phyloP scores from a whole-genome alignment of 2,888 invertebrate genomes.

The Folsomia candida region DNA sequence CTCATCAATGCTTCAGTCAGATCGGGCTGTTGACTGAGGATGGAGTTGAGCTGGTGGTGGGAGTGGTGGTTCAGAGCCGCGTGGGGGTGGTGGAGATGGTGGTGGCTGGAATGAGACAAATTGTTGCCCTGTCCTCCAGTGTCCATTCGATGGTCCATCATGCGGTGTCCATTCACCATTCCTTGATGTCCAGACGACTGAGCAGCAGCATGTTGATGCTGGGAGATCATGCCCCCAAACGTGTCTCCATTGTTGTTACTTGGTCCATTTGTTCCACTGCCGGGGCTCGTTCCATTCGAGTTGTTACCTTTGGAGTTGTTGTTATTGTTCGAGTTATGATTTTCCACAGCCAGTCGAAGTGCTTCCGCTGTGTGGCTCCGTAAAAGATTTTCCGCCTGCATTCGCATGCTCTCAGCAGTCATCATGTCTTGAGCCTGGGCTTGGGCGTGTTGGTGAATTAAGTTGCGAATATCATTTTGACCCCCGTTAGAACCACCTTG shows the following conservation, averaged over 20 bases:
- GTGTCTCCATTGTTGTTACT: constrained; percentile 38
- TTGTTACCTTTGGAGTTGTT: constrained; percentile 37
- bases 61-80: constrained; percentile 48
- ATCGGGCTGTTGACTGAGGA: constrained; percentile 48
- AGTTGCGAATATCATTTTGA: constrained; percentile 44
- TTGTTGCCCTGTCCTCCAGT: constrained; percentile 37
- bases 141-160: constrained; percentile 41
- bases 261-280: constrained; percentile 42
- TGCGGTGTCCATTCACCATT: constrained; percentile 39
- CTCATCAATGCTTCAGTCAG: constrained; percentile 48
- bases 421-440: constrained; percentile 56
- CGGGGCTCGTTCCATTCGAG: constrained; percentile 35
- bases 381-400: constrained; percentile 58
- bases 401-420: constrained; percentile 67
- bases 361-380: constrained; percentile 84
- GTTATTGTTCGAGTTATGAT: constrained; percentile 48
- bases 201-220: constrained; percentile 33
- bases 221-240: constrained; percentile 42
- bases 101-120: constrained; percentile 42
- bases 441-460: constrained; percentile 45
- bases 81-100: constrained; percentile 42
- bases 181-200: constrained; percentile 35
- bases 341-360: constrained; percentile 70
- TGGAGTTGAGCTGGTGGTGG: constrained; percentile 47
- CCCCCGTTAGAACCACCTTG: constrained; percentile 30